Evolutionary conservation across 2,888 invertebrate species (phyloP), one percentile per base, ranked within the genome.

Genomic region (Epinotia brunnichana): DNA sequence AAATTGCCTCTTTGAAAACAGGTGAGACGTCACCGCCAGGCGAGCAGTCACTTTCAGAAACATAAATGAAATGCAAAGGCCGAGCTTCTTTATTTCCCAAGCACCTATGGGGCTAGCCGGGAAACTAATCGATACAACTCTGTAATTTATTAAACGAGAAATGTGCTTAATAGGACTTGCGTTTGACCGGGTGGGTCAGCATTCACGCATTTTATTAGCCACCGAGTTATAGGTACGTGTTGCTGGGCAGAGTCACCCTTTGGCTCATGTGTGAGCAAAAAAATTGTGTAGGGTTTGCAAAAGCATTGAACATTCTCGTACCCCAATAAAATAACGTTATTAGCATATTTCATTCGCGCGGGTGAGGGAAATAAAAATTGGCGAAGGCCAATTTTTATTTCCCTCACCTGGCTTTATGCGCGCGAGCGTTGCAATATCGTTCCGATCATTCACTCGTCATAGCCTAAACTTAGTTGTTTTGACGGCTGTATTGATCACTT

Each of bases 1-100:
- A 81, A 89, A 89, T 87, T 85, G 87, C 83, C 86, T 87, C 89
- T 88, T 87, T 82, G 83, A 85, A 79, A 89, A 86, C 90, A 90
- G 87, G 88, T 91, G 90, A 87, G 87, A 84, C 86, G 85, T 86
- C 87, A 82, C 81, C 84, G 81, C 77, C 84, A 80, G 82, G 73
- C 83, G 79, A 73, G 83, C 84, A 83, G 87, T 88, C 87, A 87
- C 87, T 90, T 83, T 82, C 85, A 82, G 77, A 86, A 83, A 81
- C 80, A 82, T 83, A 85, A 87, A 89, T 86, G 86, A 85, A 85
- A 83, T 77, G 79, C 82, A 86, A 88, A 90, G 87, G 87, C 81
- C 87, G 83, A 82, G 80, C 75, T 75, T 79, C 85, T 90, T 90
- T 88, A 87, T 86, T 85, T 87, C 82, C 76, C 81, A 77, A 82